Evolutionary conservation across 2,888 invertebrate genomes (phyloP), one percentile per base, ranked within the genome.

Genomic region (Mimumesa dahlbomi): DNA sequence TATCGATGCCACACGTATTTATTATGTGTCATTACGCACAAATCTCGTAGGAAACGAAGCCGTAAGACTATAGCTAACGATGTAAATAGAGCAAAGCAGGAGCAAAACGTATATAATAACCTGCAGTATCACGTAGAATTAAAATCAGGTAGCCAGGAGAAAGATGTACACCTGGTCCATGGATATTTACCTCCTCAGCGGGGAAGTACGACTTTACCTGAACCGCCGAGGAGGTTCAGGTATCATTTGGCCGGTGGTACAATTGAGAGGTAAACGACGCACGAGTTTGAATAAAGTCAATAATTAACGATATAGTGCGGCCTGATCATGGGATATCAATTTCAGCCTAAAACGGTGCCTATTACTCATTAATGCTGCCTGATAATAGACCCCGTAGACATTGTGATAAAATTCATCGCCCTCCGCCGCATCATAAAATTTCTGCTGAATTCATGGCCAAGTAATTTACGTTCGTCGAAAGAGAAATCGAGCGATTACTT

Each of bases 51-150:
- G 67, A 76, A 71, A 62, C 67, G 76, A 66, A 68, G 62, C 68
- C 62, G 69, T 40, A 56, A 64, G 68, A 50, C 61, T 70, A 50
- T 75, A 68, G 73, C 58, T 72, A 76, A 73, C 64, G 70, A 71
- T 82, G 81, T 82, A 81, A 75, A 81, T 81, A 81, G 75, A 70
- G n/a, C 69, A 72, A 73, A 42, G 59, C 69, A 62, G 72, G 71
- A 64, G 76, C 68, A 65, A 72, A 64, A 73, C 45, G 68, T 72
- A 75, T 56, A 65, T 76, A 70, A 65, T 78, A 73, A 76, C 59
- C 73, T 38, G 19, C 49, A 31, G 66, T 67, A 68, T 62, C 68
- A 54, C 56, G 66, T 78, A 79, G 67, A 65, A 45, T 59, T 75
- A 68, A n/a, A 65, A 62, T 63, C 67, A 48, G 62, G 53, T 68